These are phyloP conservation scores for Acholoe squamosa DNA, from an alignment of 2,888 invertebrate species.

Conservation along the genomic window DNA sequence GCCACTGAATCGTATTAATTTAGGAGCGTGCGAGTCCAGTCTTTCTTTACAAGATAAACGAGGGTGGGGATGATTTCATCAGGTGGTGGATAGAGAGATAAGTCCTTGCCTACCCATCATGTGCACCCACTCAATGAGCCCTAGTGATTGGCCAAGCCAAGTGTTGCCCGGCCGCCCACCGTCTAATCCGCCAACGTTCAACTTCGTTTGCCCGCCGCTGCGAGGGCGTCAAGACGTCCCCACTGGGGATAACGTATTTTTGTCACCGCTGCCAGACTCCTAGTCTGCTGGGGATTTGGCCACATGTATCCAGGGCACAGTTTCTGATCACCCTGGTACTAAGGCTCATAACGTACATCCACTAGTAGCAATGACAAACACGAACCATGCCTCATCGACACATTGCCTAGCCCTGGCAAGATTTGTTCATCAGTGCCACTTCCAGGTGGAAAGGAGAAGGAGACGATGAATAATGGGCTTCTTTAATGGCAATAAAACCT, in stretches of 20 bases:
- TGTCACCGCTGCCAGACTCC: not conserved
- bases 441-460: too few species aligned
- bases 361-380: not conserved
- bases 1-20: constrained; percentile 42
- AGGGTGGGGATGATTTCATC: constrained; percentile 53
- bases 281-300: not conserved
- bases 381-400: not conserved
- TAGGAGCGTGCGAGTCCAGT: constrained; percentile 23
- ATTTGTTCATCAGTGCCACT: not conserved
- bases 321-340: not conserved
- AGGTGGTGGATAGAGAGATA: constrained; percentile 44
- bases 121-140: constrained; percentile 52
- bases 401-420: not conserved
- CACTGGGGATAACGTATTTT: constrained; percentile 41
- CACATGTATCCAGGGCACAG: not conserved
- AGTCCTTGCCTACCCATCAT: constrained; percentile 54
- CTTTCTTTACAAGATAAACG: constrained; percentile 49
- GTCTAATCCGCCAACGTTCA: constrained; percentile 54
- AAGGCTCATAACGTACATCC: not conserved
- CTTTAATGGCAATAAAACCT: too few species aligned
- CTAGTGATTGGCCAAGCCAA: constrained; percentile 52
- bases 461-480: too few species aligned
- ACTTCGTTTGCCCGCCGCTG: constrained; percentile 51
- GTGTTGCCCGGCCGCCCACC: not conserved
- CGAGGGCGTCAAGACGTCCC: constrained; percentile 24